Percentiles rank a stretch among this genome's conserved stretches.
Evolutionary conservation across 1,140 invertebrate genomes (phyloP).

Genomic region (Chlorops oryzae): DNA sequence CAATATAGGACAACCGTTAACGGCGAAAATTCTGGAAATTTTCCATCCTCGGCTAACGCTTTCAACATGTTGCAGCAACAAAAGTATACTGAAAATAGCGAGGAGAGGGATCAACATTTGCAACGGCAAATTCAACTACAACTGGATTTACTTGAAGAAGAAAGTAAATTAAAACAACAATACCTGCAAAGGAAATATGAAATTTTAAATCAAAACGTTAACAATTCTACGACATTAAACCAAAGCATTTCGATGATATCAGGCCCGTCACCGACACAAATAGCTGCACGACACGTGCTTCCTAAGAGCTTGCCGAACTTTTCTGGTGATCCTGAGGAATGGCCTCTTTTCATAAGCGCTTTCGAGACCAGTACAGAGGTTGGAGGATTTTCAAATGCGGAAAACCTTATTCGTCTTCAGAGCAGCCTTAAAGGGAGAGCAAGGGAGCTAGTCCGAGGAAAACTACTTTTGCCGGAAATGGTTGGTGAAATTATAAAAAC

Average conservation of each 20-base stretch:
- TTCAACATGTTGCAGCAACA: no score
- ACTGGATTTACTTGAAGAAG: slow-evolving; percentile 6
- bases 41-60: no score
- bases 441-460: slow-evolving; percentile 1
- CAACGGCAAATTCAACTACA: background rate
- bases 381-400: no score
- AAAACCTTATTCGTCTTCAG: no score
- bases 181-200: slow-evolving; percentile 8
- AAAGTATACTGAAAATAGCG: no score
- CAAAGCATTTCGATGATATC: background rate
- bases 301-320: slow-evolving; percentile 3
- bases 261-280: slow-evolving; percentile 4
- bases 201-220: slow-evolving; percentile 1
- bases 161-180: slow-evolving; percentile 5
- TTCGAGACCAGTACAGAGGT: slow-evolving; percentile 3
- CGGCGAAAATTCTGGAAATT: no score
- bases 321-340: slow-evolving; percentile 10
- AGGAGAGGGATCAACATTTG: background rate
- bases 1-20: no score
- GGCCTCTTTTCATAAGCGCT: slow-evolving; percentile 9
- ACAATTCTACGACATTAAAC: background rate
- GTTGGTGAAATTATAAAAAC: slow-evolving; percentile 13
- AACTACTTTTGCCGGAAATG: background rate
- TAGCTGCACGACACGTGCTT: slow-evolving; percentile 3
- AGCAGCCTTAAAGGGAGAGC: background rate